Evolutionary conservation across 2,113 vertebrate genomes (phyloP).

Genomic region (Bambusicola thoracicus): DNA sequence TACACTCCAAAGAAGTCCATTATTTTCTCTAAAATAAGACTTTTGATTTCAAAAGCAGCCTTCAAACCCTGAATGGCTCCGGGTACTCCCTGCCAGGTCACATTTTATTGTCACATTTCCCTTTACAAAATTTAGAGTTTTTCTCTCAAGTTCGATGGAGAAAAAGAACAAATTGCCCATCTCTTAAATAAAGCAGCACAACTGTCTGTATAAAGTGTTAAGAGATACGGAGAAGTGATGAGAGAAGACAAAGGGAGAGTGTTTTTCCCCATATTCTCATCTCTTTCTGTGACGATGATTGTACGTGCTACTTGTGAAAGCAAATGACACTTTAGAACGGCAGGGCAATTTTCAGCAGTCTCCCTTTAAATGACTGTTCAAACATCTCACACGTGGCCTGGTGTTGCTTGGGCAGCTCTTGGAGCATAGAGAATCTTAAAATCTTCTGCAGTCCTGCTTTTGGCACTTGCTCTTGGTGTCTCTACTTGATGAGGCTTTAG

Average conservation of each 20-base stretch:
- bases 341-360: background rate
- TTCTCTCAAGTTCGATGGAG: background rate
- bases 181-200: background rate
- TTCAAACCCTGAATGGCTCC: background rate
- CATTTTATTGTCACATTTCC: background rate
- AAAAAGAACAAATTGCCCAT: background rate
- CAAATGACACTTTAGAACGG: background rate
- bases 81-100: background rate
- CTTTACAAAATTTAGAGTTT: background rate
- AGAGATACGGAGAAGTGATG: background rate
- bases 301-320: background rate
- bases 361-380: background rate
- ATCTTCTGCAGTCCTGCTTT: slow-evolving; percentile 7
- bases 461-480: slow-evolving; percentile 18
- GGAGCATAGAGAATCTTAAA: slow-evolving; percentile 11
- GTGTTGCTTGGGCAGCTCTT: background rate
- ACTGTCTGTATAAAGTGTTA: background rate
- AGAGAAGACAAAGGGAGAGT: background rate
- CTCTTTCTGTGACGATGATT: background rate
- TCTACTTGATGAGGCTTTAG: background rate
- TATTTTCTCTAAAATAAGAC: background rate
- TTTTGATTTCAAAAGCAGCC: background rate
- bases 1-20: background rate
- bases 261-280: background rate
- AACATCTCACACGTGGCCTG: background rate